Evolutionary conservation across 2,113 vertebrate genomes (phyloP).

Genomic region (Piprites chloris): DNA sequence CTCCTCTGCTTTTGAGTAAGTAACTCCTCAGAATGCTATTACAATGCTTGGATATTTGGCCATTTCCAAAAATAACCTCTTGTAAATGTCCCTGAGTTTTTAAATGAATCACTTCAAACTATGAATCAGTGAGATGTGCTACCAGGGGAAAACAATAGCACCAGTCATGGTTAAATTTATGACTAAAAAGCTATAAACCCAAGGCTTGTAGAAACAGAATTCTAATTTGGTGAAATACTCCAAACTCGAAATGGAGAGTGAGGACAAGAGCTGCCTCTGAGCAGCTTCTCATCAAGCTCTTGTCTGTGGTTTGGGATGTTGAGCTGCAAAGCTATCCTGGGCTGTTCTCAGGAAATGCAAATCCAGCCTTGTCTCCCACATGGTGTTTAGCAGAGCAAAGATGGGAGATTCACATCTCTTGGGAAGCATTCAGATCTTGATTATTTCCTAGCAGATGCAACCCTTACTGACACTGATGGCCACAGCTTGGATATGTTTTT

Average conservation of each 20-base stretch:
- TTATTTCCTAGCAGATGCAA: background rate
- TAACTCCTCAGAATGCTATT: background rate
- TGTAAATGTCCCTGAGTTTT: background rate
- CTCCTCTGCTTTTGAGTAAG: background rate
- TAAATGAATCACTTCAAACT: background rate
- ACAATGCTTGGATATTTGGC: background rate
- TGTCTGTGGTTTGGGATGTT: background rate
- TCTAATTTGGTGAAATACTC: background rate
- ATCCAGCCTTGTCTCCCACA: background rate
- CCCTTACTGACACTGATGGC: background rate
- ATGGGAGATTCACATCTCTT: background rate
- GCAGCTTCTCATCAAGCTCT: background rate
- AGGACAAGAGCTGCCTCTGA: background rate
- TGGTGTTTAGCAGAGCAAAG: background rate
- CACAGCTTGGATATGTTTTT: background rate
- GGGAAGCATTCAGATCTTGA: background rate
- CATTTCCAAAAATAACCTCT: background rate
- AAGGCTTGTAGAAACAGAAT: background rate
- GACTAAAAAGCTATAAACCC: background rate
- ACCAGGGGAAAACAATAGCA: slow-evolving; percentile 6
- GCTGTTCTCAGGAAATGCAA: background rate
- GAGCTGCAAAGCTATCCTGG: background rate
- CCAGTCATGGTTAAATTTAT: background rate
- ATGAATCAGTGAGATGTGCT: background rate
- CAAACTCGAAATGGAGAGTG: background rate